phyloP scores from a whole-genome alignment of 1,140 invertebrate species.

The Hylyphantes graminicola region DNA sequence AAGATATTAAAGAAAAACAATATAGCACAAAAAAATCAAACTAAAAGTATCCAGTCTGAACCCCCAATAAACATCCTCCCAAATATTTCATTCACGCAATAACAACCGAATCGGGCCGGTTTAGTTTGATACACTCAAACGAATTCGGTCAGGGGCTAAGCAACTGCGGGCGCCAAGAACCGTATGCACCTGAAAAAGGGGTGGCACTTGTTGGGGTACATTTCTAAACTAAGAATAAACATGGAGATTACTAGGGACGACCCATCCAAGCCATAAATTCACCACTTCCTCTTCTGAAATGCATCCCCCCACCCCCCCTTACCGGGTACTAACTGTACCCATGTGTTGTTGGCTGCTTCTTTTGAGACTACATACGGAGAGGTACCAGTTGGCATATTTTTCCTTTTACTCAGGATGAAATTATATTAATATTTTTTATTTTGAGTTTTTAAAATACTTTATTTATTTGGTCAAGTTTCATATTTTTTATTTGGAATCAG shows the following conservation, averaged over 20 bases:
- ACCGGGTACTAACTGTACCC: neutral
- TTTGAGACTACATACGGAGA: neutral
- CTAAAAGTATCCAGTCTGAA: too few species aligned
- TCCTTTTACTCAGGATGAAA: too few species aligned
- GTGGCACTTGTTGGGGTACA: neutral
- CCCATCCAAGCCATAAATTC: slow-evolving; percentile 15
- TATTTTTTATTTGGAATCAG: too few species aligned
- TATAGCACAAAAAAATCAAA: too few species aligned
- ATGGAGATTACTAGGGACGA: neutral
- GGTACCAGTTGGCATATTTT: too few species aligned
- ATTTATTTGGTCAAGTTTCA: too few species aligned
- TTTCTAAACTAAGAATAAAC: slow-evolving; percentile 10
- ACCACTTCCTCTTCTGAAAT: slow-evolving; percentile 19
- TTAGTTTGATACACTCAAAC: neutral
- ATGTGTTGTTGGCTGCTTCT: neutral
- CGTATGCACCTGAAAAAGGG: neutral
- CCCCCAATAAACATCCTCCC: too few species aligned
- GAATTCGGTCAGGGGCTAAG: neutral
- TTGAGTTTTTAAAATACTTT: too few species aligned
- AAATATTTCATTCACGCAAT: too few species aligned
- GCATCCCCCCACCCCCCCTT: slow-evolving; percentile 5
- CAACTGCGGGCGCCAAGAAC: neutral
- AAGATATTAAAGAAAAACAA: too few species aligned
- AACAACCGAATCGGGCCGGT: too few species aligned
- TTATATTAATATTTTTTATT: too few species aligned